These are phyloP conservation scores for Eugnorisma glareosa DNA, from an alignment of 2,888 invertebrate genomes.

Conservation along the genomic window DNA sequence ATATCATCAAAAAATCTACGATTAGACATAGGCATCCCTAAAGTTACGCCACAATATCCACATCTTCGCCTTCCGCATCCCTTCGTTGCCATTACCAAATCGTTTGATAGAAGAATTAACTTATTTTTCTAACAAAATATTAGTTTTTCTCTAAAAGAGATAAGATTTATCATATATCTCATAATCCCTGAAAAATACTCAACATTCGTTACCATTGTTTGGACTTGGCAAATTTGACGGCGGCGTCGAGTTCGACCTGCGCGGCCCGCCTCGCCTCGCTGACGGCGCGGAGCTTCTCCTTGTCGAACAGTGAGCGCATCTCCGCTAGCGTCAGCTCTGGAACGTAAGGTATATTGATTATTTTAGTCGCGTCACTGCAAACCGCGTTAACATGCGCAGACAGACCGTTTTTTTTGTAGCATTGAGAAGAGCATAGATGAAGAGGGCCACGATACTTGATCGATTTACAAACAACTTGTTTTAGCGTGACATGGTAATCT, in stretches of 20 bases:
- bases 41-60: not conserved
- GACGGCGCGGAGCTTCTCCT: conserved; percentile 92
- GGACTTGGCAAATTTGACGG: conserved; percentile 94
- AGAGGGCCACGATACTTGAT: not conserved
- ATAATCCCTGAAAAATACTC: not conserved
- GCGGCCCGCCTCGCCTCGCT: conserved; percentile 92
- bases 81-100: not conserved
- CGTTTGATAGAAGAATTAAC: not conserved
- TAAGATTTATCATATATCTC: not conserved
- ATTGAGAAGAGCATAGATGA: not conserved
- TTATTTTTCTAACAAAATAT: not conserved
- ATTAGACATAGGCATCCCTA: not conserved
- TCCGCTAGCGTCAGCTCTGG: conserved; percentile 93
- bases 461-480: not conserved
- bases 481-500: conserved; percentile 4
- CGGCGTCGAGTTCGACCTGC: conserved; percentile 93
- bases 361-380: not conserved
- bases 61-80: not conserved
- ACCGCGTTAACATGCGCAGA: not conserved
- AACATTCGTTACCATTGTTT: conserved; percentile 94
- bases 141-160: not conserved
- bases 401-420: not conserved
- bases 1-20: not conserved
- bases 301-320: conserved; percentile 93
- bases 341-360: conserved; percentile 57